phyloP scores from a whole-genome alignment of 2,797 vertebrate genomes.

The Chaetodon trifasciatus region DNA sequence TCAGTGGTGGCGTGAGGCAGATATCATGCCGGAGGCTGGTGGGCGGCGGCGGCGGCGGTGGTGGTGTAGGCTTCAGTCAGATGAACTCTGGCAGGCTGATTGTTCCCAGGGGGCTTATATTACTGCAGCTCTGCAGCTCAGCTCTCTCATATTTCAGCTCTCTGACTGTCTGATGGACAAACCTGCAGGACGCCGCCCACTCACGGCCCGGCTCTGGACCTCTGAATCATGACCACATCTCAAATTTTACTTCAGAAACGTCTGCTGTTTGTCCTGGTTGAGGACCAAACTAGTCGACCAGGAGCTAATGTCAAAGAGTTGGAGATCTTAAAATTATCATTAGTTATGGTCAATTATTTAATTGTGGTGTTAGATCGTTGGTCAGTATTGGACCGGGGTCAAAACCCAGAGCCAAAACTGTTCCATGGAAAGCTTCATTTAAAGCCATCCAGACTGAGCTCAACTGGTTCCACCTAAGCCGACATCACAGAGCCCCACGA shows the following conservation, averaged over 20 bases:
- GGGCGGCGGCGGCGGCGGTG: not conserved
- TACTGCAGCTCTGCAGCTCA: not conserved
- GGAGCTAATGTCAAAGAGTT: too few species aligned
- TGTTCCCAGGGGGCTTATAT: constrained; percentile 7
- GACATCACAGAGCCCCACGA: too few species aligned
- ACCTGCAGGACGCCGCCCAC: not conserved
- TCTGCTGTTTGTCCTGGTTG: not conserved
- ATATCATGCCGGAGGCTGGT: not conserved
- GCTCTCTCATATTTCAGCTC: not conserved
- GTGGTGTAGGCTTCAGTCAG: not conserved
- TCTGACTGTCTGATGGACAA: not conserved
- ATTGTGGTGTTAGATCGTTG: too few species aligned
- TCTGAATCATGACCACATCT: not conserved
- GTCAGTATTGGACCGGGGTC: too few species aligned
- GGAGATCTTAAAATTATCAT: too few species aligned
- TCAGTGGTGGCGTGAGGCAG: constrained; percentile 5
- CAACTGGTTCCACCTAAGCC: too few species aligned
- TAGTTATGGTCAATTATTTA: too few species aligned
- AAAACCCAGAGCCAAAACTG: too few species aligned
- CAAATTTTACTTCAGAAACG: not conserved
- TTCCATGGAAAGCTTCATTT: too few species aligned
- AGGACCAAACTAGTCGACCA: not conserved
- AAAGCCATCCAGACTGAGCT: too few species aligned
- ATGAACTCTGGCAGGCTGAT: not conserved
- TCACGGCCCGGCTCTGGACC: not conserved